Percentiles rank a stretch among this genome's conserved stretches.
Conservation (phyloP, 1,140 invertebrate genomes). For the Scaptomyza pallida region DNA sequence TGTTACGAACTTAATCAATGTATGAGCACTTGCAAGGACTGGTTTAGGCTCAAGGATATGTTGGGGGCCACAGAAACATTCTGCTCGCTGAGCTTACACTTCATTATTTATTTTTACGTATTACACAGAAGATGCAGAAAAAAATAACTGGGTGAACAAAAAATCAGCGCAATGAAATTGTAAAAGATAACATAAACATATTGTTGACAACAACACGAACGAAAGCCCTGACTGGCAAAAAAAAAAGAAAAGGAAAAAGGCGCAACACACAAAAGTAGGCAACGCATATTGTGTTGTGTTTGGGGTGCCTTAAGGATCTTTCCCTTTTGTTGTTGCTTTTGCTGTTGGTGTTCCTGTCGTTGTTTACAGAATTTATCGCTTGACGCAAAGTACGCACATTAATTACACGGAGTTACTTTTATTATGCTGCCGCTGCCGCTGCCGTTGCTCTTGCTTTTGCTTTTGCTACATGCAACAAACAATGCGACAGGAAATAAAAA, state of each 20-base stretch:
- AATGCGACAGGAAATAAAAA: slow-evolving; percentile 80
- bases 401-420: slow-evolving; percentile 80
- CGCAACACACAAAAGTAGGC: slow-evolving; percentile 64
- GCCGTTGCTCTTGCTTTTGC: too few relatives aligned
- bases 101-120: slow-evolving; percentile 72
- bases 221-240: neutral
- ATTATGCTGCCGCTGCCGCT: slow-evolving; percentile 60
- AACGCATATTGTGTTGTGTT: slow-evolving; percentile 44
- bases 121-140: slow-evolving; percentile 2
- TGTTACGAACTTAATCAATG: slow-evolving; percentile 65
- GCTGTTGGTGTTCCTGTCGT: slow-evolving; percentile 15
- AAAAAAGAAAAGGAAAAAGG: slow-evolving; percentile 23
- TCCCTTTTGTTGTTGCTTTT: slow-evolving; percentile 29
- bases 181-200: slow-evolving; percentile 80
- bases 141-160: slow-evolving; percentile 16
- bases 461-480: slow-evolving; percentile 63
- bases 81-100: slow-evolving; percentile 45
- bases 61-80: slow-evolving; percentile 4
- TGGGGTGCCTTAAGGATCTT: slow-evolving; percentile 29
- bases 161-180: slow-evolving; percentile 66
- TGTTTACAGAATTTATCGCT: slow-evolving; percentile 68
- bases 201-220: slow-evolving; percentile 68
- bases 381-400: slow-evolving; percentile 80
- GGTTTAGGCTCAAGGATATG: slow-evolving; percentile 48
- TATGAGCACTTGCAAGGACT: slow-evolving; percentile 62